Evolutionary conservation across 1,140 invertebrate species (phyloP), one percentile per base, ranked within the genome.

Genomic region (Trichonephila clavata): DNA sequence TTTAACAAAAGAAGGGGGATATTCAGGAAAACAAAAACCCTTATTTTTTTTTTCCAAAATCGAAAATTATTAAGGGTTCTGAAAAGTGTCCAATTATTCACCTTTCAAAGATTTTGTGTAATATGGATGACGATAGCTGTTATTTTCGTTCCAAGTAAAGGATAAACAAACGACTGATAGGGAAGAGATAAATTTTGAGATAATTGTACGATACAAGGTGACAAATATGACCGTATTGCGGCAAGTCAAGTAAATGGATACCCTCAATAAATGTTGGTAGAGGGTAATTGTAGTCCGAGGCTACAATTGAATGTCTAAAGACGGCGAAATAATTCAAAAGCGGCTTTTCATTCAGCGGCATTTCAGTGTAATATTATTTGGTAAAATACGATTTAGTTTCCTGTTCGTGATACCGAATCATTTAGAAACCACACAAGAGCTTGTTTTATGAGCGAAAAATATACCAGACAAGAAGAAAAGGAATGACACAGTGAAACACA

Each of bases 261-360:
- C 63, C n/a, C 24, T 24, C 63, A 68, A 68, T 68, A 68, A n/a
- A 65, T 20, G 5, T 65, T 65, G 20, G n/a, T n/a, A 65, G 63
- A 24, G 24, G 24, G 21, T 65, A n/a, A 65, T 6, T 65, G 21
- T 20, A 20, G n/a, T 20, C 21, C 0, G n/a, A 21, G 21, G 1
- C n/a, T 27, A n/a, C 63, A 77, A 32, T 77, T 32, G 68, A 77
- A 77, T 32, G 24, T 77, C 68, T 77, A 32, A 32, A 77, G 68
- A 77, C 13, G 32, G 68, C 16, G 68, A 77, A 27, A 5, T 77
- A 8, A 39, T 32, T 32, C 68, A 77, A 77, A 77, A 77, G 68
- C 68, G 68, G 68, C 27, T 18, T 77, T 77, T 77, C 27, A 77
- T 77, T 77, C 14, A 77, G 68, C 13, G 68, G 24, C 68, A 32